Conservation (phyloP, 2,797 vertebrate genomes). For the Notolepis coatsorum region DNA sequence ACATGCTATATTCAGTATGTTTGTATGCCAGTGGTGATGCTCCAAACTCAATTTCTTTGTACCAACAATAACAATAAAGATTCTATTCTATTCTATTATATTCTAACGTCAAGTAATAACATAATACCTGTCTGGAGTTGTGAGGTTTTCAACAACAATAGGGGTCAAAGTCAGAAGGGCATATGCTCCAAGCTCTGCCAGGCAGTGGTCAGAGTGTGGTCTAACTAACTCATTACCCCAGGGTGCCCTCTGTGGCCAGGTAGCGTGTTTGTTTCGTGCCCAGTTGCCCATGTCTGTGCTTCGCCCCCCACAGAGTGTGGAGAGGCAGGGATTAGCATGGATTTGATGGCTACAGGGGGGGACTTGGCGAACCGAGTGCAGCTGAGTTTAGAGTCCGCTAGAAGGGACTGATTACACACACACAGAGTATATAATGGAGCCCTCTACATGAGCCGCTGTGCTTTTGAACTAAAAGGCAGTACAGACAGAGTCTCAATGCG, state of each 20-base stretch:
- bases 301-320: constrained; percentile 11
- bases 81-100: no score
- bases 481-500: constrained; percentile 1
- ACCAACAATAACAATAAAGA: no score
- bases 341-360: constrained; percentile 72
- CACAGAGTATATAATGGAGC: constrained; percentile 49
- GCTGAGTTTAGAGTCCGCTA: constrained; percentile 51
- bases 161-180: constrained; percentile 47
- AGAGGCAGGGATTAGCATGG: constrained; percentile 73
- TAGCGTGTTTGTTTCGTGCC: constrained; percentile 15
- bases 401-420: constrained; percentile 59
- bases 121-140: no score
- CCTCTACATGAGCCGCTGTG: constrained; percentile 17
- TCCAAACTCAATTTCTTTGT: no score
- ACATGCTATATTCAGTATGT: no score
- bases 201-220: constrained; percentile 12
- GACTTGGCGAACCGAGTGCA: constrained; percentile 58
- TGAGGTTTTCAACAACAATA: no score
- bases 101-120: no score
- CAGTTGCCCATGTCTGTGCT: constrained; percentile 16
- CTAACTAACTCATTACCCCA: constrained; percentile 42
- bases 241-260: neutral
- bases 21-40: no score
- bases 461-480: constrained; percentile 13
- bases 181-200: constrained; percentile 7